phyloP scores from a whole-genome alignment of 1,140 invertebrate species.

The Neodiprion lecontei region DNA sequence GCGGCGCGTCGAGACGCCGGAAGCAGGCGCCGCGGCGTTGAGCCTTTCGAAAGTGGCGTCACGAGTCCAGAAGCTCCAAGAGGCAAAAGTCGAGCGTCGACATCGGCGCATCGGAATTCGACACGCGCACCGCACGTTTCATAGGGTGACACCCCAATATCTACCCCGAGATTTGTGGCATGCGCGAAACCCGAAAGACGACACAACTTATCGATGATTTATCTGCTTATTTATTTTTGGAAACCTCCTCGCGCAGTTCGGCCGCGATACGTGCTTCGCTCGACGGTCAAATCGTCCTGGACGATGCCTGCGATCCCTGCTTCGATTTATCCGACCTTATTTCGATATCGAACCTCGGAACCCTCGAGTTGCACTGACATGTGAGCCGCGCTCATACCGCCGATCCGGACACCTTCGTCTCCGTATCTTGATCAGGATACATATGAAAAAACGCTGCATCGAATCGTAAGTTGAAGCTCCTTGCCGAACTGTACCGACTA shows the following conservation, averaged over 20 bases:
- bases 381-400: no score
- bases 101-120: slow-evolving; percentile 6
- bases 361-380: no score
- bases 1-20: neutral
- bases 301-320: neutral
- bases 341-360: no score
- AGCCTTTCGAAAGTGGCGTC: slow-evolving; percentile 3
- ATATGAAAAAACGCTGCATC: no score
- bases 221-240: neutral
- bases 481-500: no score
- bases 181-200: neutral
- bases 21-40: neutral
- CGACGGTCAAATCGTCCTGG: no score
- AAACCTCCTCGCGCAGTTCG: neutral
- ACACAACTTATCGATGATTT: slow-evolving; percentile 5
- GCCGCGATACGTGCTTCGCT: neutral
- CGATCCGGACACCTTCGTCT: no score
- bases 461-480: no score
- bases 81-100: neutral
- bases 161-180: slow-evolving; percentile 3
- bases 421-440: no score
- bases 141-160: slow-evolving; percentile 4
- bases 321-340: neutral
- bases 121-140: neutral
- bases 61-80: neutral